Evolutionary conservation across 2,797 vertebrate species (phyloP).

Genomic region (Pteropus rufus): DNA sequence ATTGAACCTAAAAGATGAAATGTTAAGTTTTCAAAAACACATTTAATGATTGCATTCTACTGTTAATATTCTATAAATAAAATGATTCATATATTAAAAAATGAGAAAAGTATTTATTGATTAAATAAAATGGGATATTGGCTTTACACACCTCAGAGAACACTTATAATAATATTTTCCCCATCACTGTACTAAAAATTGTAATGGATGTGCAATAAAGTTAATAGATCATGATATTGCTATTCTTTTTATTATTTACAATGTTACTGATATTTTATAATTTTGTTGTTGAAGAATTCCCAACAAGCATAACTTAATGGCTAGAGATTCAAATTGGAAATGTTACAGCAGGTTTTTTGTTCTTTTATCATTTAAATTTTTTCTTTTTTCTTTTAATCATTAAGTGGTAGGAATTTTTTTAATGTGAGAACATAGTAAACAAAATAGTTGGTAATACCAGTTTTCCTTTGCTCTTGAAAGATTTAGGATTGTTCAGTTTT

Average conservation of each 20-base stretch:
- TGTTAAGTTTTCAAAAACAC: background rate
- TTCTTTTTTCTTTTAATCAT: background rate
- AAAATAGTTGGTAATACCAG: background rate
- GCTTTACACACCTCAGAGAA: background rate
- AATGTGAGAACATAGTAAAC: background rate
- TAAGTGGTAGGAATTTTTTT: background rate
- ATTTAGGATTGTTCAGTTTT: background rate
- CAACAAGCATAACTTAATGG: background rate
- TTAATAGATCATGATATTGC: slow-evolving; percentile 54
- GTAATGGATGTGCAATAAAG: slow-evolving; percentile 13
- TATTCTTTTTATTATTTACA: slow-evolving; percentile 47
- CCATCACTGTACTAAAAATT: background rate
- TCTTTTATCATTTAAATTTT: background rate
- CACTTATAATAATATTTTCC: background rate
- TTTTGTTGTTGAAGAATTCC: slow-evolving; percentile 3
- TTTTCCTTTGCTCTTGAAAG: background rate
- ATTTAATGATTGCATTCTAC: background rate
- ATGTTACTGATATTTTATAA: slow-evolving; percentile 15
- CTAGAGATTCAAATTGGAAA: slow-evolving; percentile 19
- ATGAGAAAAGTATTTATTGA: slow-evolving; percentile 33
- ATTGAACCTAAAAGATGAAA: background rate
- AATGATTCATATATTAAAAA: background rate
- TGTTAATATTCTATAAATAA: slow-evolving; percentile 13
- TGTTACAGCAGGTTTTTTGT: background rate
- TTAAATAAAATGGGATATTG: slow-evolving; percentile 39